These are phyloP conservation scores for Lysiphlebus fabarum DNA, from an alignment of 1,140 invertebrate species.

Conservation along the genomic window DNA sequence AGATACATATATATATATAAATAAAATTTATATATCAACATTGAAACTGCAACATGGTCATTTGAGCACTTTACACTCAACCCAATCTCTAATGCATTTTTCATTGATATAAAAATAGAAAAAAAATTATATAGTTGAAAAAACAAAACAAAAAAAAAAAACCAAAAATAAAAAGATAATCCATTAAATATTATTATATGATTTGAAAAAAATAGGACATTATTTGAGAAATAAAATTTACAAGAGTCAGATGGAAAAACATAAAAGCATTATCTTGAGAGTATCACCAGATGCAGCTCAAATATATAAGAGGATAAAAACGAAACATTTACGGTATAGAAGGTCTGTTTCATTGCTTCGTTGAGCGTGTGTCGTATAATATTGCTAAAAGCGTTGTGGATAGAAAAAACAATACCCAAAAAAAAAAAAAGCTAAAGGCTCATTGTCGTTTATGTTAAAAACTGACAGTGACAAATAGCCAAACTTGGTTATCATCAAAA, in stretches of 20 bases:
- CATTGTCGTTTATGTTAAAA: conserved; percentile 27
- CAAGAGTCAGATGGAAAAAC: too few species aligned
- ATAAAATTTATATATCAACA: too few species aligned
- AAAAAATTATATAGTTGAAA: too few species aligned
- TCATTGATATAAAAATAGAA: too few species aligned
- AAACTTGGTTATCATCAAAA: conserved; percentile 38
- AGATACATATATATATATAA: background rate
- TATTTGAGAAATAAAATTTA: too few species aligned
- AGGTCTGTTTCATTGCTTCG: too few species aligned
- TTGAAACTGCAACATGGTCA: background rate
- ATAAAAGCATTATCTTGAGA: background rate
- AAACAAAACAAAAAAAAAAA: too few species aligned
- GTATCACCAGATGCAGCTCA: conserved; percentile 14
- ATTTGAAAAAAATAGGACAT: too few species aligned
- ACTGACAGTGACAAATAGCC: conserved; percentile 48
- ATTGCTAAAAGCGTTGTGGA: conserved; percentile 41
- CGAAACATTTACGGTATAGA: background rate
- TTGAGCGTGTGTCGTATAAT: conserved; percentile 37
- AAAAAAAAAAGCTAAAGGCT: conserved; percentile 4
- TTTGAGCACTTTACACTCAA: background rate
- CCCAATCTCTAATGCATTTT: too few species aligned
- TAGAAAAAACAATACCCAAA: conserved; percentile 35
- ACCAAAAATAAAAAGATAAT: too few species aligned
- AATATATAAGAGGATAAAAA: conserved; percentile 9
- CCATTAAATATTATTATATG: too few species aligned